A percentile compares a stretch with the other conserved stretches of the same genome.
These are phyloP conservation scores for Prionace glauca DNA, from an alignment of 2,797 vertebrate genomes.

Conservation along the genomic window DNA sequence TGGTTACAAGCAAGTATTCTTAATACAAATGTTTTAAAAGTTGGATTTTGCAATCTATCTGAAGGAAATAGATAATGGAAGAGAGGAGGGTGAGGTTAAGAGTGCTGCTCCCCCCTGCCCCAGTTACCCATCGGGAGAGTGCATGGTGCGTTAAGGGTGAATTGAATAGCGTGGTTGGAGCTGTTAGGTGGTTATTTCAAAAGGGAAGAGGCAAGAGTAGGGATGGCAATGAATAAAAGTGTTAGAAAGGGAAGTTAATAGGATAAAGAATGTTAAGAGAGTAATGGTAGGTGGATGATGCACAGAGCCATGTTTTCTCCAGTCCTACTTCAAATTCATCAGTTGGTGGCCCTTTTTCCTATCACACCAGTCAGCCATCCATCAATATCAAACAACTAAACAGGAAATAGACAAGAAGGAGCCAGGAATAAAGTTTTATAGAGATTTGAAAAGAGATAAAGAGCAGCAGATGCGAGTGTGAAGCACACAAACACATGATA, in stretches of 20 bases:
- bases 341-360: neutral
- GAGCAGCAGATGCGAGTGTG: neutral
- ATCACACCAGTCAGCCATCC: neutral
- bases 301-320: neutral
- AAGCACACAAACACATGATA: neutral
- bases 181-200: neutral
- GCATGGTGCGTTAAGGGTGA: neutral
- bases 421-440: neutral
- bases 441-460: neutral
- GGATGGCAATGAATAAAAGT: neutral
- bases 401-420: neutral
- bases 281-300: neutral
- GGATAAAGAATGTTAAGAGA: neutral
- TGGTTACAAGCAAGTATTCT: neutral
- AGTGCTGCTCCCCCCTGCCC: neutral
- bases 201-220: neutral
- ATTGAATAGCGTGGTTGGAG: neutral
- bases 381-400: neutral
- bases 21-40: neutral
- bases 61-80: neutral
- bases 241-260: neutral
- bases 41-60: neutral
- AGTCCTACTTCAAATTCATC: neutral
- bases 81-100: neutral
- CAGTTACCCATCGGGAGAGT: neutral